Conservation (phyloP, 2,113 vertebrate species). For the Tichodroma muraria region DNA sequence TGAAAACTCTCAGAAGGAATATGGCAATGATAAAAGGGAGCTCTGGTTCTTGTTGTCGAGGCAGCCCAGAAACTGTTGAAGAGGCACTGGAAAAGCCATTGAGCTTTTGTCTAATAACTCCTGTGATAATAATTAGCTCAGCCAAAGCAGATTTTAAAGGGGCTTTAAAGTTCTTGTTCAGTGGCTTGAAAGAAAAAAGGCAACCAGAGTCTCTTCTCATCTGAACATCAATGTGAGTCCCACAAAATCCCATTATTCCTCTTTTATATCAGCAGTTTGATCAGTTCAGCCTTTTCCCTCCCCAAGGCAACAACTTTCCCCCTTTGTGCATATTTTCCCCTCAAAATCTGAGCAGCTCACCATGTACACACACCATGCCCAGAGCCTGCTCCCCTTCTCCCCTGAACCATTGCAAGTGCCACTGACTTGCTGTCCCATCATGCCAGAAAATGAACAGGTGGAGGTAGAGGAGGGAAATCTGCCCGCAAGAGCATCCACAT, state of each 20-base stretch:
- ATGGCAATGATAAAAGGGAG: not conserved
- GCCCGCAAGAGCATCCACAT: not conserved
- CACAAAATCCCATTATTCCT: constrained; percentile 82
- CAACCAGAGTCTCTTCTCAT: constrained; percentile 74
- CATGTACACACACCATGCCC: accelerated
- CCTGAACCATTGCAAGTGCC: not conserved
- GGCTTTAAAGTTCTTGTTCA: constrained; percentile 75
- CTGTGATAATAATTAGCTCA: constrained; percentile 77
- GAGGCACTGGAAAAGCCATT: constrained; percentile 36
- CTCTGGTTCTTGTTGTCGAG: not conserved
- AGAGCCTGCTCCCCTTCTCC: not conserved
- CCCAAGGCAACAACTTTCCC: constrained; percentile 72
- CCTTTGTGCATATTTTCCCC: constrained; percentile 6
- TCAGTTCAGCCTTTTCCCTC: constrained; percentile 67
- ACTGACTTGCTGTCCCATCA: not conserved
- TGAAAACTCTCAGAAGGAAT: not conserved
- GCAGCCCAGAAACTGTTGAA: not conserved
- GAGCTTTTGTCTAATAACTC: constrained; percentile 59
- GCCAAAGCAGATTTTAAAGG: constrained; percentile 71
- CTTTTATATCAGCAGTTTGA: constrained; percentile 70
- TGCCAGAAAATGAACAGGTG: not conserved
- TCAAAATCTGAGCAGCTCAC: not conserved
- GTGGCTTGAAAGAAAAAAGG: constrained; percentile 66
- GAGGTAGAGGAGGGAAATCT: not conserved
- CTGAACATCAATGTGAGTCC: constrained; percentile 76